Conservation (phyloP, 1,140 invertebrate species). For the Heterodera schachtii region DNA sequence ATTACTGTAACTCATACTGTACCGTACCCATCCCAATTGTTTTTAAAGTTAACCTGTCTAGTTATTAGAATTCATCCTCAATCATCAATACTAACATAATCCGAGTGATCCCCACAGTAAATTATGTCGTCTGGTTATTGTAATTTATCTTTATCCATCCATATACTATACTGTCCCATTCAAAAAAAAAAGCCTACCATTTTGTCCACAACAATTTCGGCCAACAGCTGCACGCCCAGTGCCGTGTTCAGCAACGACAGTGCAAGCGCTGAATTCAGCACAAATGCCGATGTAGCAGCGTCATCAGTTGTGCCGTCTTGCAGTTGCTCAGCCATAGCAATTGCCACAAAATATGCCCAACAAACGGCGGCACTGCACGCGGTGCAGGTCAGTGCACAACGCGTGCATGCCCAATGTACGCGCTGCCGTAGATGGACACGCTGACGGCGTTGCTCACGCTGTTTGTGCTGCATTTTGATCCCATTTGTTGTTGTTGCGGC, state of each 20-base stretch:
- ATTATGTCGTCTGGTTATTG: too few relatives aligned
- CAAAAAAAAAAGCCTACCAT: neutral
- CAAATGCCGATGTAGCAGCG: neutral
- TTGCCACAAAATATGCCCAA: neutral
- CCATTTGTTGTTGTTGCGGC: too few relatives aligned
- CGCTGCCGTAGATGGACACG: neutral
- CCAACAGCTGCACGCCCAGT: slow-evolving; percentile 1
- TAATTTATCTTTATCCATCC: too few relatives aligned
- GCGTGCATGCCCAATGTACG: neutral
- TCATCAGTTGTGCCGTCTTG: neutral
- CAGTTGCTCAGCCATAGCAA: neutral
- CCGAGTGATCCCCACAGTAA: too few relatives aligned
- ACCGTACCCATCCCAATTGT: too few relatives aligned
- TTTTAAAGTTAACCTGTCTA: too few relatives aligned
- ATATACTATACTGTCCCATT: too few relatives aligned
- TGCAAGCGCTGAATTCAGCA: neutral
- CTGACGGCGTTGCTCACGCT: neutral
- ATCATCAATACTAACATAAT: too few relatives aligned
- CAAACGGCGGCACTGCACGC: neutral
- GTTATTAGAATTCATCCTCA: too few relatives aligned
- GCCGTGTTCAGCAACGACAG: neutral
- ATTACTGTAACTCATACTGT: too few relatives aligned
- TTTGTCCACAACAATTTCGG: slow-evolving; percentile 9
- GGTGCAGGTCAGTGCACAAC: neutral
- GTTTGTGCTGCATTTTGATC: neutral